Conservation (phyloP, 1,140 invertebrate genomes). For the Panulirus ornatus region DNA sequence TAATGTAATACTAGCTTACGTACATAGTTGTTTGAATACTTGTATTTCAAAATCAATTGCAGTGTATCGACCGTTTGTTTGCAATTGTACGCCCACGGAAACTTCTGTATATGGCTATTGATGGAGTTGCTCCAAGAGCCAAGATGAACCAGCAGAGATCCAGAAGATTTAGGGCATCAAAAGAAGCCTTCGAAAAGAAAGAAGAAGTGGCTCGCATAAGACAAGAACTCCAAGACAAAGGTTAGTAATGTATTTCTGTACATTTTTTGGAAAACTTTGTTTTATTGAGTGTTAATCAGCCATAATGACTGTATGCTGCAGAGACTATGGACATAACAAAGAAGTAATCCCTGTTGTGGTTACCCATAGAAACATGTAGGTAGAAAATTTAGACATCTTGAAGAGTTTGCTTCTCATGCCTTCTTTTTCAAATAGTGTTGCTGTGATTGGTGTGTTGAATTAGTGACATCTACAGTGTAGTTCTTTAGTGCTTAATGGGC, state of each 20-base stretch:
- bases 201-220: constrained; percentile 89
- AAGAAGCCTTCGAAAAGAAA: constrained; percentile 95
- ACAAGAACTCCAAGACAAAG: constrained; percentile 77
- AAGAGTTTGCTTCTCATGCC: too few relatives aligned
- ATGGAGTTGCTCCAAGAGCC: constrained; percentile 88
- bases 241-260: constrained; percentile 30
- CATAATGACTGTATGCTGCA: too few relatives aligned
- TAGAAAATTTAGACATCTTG: too few relatives aligned
- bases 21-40: not conserved
- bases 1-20: too few relatives aligned
- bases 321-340: too few relatives aligned
- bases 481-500: too few relatives aligned
- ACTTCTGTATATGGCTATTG: constrained; percentile 99
- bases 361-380: too few relatives aligned
- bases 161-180: constrained; percentile 96
- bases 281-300: not conserved
- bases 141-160: constrained; percentile 99
- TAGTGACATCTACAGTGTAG: too few relatives aligned
- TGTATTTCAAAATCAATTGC: constrained; percentile 11
- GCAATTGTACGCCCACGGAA: constrained; percentile 96
- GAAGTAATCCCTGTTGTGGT: too few relatives aligned
- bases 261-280: not conserved
- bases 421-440: too few relatives aligned
- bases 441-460: too few relatives aligned
- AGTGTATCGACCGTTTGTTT: constrained; percentile 97